phyloP scores from a whole-genome alignment of 2,888 invertebrate genomes.

The Eustalomyia histrio region DNA sequence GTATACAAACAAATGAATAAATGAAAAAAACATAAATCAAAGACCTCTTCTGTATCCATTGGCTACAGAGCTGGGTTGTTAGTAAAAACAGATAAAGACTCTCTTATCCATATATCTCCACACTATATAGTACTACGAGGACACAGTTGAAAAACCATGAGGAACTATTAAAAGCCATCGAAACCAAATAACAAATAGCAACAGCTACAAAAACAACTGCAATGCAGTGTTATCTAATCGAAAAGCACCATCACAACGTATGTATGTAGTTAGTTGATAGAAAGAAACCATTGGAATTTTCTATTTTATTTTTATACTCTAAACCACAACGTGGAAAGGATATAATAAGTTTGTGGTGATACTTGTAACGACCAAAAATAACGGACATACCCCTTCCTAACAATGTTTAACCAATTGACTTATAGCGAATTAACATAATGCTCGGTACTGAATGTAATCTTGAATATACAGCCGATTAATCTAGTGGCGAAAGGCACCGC shows the following conservation, averaged over 20 bases:
- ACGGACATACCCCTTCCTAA: no score
- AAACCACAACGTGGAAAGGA: no score
- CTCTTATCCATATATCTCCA: not conserved
- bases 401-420: no score
- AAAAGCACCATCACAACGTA: not conserved
- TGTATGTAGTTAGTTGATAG: not conserved
- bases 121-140: not conserved
- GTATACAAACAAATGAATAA: not conserved
- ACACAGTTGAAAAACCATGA: not conserved
- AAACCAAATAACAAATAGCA: not conserved
- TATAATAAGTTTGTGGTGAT: no score
- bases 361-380: no score
- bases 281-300: not conserved
- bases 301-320: not conserved
- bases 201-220: constrained; percentile 27
- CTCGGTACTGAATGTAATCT: no score
- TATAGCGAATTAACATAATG: no score
- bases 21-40: constrained; percentile 27
- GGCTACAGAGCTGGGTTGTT: not conserved
- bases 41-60: not conserved
- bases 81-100: not conserved
- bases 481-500: no score
- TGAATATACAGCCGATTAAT: no score
- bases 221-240: constrained; percentile 27
- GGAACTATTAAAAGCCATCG: not conserved